Conservation (phyloP, 1,140 invertebrate species). For the Drosophila ogumai region DNA sequence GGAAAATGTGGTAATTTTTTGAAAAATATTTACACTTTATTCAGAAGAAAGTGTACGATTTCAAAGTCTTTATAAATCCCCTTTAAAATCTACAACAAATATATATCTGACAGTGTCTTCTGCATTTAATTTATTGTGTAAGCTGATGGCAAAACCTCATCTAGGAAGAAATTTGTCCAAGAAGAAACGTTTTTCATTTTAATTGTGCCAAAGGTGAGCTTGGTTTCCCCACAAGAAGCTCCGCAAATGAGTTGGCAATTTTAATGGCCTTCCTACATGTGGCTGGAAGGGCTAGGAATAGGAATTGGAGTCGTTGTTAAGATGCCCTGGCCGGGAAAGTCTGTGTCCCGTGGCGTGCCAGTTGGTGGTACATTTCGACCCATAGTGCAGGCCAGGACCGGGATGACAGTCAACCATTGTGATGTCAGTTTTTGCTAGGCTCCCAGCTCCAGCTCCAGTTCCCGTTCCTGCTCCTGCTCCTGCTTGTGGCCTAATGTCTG, state of each 20-base stretch:
- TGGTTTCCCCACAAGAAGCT: conserved; percentile 15
- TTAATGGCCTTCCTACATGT: conserved; percentile 27
- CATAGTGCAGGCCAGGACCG: conserved; percentile 61
- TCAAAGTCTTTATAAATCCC: not conserved
- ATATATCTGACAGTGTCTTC: not conserved
- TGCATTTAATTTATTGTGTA: conserved; percentile 19
- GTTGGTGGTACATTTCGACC: conserved; percentile 50
- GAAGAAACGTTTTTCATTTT: conserved; percentile 24
- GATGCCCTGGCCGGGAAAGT: conserved; percentile 2
- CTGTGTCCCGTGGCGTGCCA: conserved; percentile 38
- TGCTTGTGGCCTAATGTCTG: conserved; percentile 61
- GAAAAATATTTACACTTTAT: not conserved
- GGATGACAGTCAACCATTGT: conserved; percentile 65
- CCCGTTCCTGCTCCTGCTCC: not conserved
- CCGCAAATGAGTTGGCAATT: conserved; percentile 39
- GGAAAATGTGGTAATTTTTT: not conserved
- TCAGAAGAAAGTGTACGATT: not conserved
- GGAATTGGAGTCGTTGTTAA: not conserved
- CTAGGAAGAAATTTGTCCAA: conserved; percentile 10
- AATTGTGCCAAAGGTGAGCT: conserved; percentile 21
- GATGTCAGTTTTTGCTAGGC: conserved; percentile 64
- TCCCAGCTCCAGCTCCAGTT: not conserved
- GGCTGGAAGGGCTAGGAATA: not conserved
- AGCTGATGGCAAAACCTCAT: conserved; percentile 1
- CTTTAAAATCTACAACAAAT: not conserved